phyloP scores from a whole-genome alignment of 2,113 vertebrate genomes.

The Clarias batrachus region DNA sequence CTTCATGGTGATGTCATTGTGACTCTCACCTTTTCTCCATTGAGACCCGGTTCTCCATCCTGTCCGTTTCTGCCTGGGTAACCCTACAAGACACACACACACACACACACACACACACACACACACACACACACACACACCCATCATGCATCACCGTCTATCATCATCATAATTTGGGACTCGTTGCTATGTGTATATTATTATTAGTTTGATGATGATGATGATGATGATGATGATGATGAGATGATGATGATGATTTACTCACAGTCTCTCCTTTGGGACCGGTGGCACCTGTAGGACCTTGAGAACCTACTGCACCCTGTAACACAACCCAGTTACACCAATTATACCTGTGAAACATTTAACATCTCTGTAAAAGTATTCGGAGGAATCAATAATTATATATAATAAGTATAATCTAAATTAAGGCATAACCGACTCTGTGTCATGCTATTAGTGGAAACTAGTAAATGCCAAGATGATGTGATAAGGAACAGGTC shows the following conservation, averaged over 20 bases:
- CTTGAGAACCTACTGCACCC: constrained; percentile 69
- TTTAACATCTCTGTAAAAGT: not conserved
- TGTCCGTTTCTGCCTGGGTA: constrained; percentile 65
- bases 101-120: not conserved
- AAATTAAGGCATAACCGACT: not conserved
- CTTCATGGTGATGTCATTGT: not conserved
- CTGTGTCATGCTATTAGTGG: not conserved
- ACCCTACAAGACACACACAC: constrained; percentile 62
- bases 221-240: not conserved
- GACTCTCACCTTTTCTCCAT: constrained; percentile 70
- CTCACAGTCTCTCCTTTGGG: constrained; percentile 73
- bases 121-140: constrained; percentile 1
- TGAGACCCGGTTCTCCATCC: constrained; percentile 66
- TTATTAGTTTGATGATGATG: not conserved
- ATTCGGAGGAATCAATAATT: not conserved
- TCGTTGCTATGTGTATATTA: not conserved
- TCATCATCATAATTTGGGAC: not conserved
- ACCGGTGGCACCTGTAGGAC: constrained; percentile 64
- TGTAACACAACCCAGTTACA: constrained; percentile 40
- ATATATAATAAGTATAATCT: not conserved
- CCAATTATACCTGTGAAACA: not conserved
- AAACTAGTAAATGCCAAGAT: not conserved
- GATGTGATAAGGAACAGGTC: not conserved
- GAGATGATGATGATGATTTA: constrained; percentile 23
- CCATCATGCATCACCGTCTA: not conserved